Evolutionary conservation across 2,888 invertebrate genomes (phyloP), one percentile per base, ranked within the genome.

Genomic region (Drosophila acutilabella): DNA sequence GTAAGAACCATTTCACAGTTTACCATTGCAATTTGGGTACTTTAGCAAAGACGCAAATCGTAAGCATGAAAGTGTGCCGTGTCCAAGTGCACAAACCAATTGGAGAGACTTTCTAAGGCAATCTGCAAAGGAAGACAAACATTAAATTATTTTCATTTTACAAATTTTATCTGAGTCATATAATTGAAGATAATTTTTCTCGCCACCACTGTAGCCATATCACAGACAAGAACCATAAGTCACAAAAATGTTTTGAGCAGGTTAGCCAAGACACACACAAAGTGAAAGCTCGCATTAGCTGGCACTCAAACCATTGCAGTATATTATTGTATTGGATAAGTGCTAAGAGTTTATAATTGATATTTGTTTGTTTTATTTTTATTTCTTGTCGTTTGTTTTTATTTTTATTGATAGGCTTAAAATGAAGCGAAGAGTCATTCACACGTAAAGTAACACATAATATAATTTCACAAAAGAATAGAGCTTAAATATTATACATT

Each of bases 401-500:
- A 20, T 48, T 48, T 68, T 65, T 75, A 59, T 75, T 76, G 65
- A 71, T 80, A 73, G 66, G 62, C 75, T 78, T 77, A 79, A 20
- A 54, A 68, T 68, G 60, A 68, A 72, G 62, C 74, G 42, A 64
- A 83, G 74, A 74, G 78, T 78, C 88, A 68, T 84, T 81, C 88
- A 74, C 74, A 78, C 73, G 64, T 56, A 78, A 42, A 70, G 52
- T 70, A 74, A 71, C 75, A 79, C 82, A 71, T 53, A 74, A 52
- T 71, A 66, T 71, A 88, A 71, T 88, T 83, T 88, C 75, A 83
- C 70, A 88, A 86, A 74, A 86, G 68, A 74, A 77, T 64, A 65
- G 53, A 72, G 58, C 87, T 87, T 87, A 87, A 83, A 65, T 76
- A 86, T 56, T 66, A 70, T 69, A 78, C 68, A 83, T 70, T 47